Evolutionary conservation across 2,888 invertebrate species (phyloP).

Genomic region (Koerneria pararmatus): DNA sequence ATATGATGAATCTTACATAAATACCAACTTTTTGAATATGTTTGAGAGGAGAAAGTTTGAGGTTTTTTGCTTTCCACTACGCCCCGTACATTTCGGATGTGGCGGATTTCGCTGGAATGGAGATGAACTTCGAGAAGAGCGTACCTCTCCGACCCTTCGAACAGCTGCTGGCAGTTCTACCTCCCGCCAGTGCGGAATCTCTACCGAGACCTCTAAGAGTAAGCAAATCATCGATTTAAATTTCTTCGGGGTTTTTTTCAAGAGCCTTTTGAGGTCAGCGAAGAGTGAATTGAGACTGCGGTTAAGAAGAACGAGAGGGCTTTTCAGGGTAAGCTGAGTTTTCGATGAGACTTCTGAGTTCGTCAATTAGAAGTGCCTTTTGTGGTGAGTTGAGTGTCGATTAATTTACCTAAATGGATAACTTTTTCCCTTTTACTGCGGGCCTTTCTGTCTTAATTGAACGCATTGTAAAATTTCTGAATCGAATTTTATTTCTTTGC

Average conservation of each 20-base stretch:
- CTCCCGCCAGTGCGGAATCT: constrained; percentile 77
- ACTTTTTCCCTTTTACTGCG: no score
- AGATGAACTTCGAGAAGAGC: constrained; percentile 78
- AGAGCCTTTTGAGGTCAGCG: no score
- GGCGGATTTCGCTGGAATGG: constrained; percentile 72
- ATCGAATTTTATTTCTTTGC: constrained; percentile 6
- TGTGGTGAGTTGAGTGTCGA: no score
- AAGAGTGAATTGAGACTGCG: no score
- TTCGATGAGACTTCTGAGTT: no score
- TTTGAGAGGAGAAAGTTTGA: constrained; percentile 30
- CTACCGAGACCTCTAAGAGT: constrained; percentile 76
- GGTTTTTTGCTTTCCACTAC: constrained; percentile 86
- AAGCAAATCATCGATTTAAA: no score
- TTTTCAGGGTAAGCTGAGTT: no score
- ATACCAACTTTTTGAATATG: not conserved
- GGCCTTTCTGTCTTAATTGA: not conserved
- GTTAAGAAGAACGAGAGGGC: no score
- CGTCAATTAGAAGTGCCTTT: no score
- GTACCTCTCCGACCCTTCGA: constrained; percentile 87
- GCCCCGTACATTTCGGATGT: constrained; percentile 93
- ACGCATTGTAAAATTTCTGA: no score
- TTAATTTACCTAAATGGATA: no score
- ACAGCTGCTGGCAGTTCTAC: constrained; percentile 82
- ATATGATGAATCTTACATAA: not conserved
- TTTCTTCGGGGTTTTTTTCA: no score